Base-by-base conservation (phyloP, 2,797 vertebrate genomes). In the Aldrovandia affinis region DNA sequence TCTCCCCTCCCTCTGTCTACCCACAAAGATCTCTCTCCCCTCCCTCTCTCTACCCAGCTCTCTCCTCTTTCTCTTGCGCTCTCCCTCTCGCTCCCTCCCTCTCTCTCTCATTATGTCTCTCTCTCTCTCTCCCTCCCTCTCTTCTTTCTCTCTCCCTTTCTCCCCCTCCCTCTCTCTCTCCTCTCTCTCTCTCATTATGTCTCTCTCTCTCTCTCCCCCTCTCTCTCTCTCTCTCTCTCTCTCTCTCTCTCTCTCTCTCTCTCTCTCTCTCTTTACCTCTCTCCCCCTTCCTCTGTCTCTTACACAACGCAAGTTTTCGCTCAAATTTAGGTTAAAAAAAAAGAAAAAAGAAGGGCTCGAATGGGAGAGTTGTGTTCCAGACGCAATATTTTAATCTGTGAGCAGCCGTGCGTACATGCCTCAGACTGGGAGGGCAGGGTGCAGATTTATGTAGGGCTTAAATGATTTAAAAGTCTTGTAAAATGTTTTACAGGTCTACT, bases 381-480 rank as follows among this genome's bases (percentile, higher is more conserved):
- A 63, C 85, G n/a, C 85, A 87, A 88, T 88, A 86, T 30, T 92
- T 86, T 68, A 83, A 88, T 88, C 39, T 33, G 39, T 33, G 39
- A 73, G 52, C 85, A 89, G 88, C 90, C 88, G 91, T 88, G 42
- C 44, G 36, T 22, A 28, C 52, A 57, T 91, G 89, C 89, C 86
- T 89, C 84, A 81, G 90, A 86, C 88, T 82, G 59, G 86, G 86
- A 88, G 92, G 89, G 89, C 90, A 91, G 83, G 33, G 0, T 10
- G 28, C 82, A 89, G 90, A 93, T 92, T 93, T 86, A 94, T 88
- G 84, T 81, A 52, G 12, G 1, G 87, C 28, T 90, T 88, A 92
- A 92, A 86, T 89, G 90, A 92, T 92, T 93, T 91, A 91, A 92
- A 93, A 90, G 87, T 90, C 88, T 89, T 91, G 92, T 85, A 83